phyloP scores from a whole-genome alignment of 1,140 invertebrate species.

The Diachasmimorpha longicaudata region DNA sequence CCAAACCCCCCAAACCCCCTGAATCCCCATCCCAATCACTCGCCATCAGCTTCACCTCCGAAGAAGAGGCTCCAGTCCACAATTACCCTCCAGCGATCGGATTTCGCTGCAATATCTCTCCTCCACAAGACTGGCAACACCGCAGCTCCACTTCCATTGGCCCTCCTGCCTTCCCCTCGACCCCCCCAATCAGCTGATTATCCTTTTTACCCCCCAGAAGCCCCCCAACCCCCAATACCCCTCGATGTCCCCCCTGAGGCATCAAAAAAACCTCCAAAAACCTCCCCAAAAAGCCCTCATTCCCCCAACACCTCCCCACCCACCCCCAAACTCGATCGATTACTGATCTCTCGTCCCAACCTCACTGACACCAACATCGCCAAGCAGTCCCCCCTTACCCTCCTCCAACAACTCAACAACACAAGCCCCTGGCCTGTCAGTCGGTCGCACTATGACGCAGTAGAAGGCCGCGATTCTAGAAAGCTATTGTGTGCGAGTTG shows the following conservation, averaged over 20 bases:
- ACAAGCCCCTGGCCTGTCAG: constrained; percentile 44
- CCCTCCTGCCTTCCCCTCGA: background rate
- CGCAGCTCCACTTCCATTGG: background rate
- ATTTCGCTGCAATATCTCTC: too few relatives aligned
- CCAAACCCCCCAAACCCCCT: too few relatives aligned
- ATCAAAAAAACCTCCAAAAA: background rate
- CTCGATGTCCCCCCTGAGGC: background rate
- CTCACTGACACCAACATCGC: background rate
- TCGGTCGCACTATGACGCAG: constrained; percentile 57
- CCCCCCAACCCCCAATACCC: too few relatives aligned
- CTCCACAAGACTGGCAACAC: background rate
- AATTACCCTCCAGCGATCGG: too few relatives aligned
- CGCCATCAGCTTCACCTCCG: too few relatives aligned
- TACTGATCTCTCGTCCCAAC: background rate
- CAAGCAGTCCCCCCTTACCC: too few relatives aligned
- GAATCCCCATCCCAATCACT: too few relatives aligned
- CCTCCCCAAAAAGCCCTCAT: background rate
- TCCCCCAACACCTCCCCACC: too few relatives aligned
- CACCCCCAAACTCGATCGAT: constrained; percentile 4
- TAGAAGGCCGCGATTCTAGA: constrained; percentile 39
- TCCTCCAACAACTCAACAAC: constrained; percentile 13
- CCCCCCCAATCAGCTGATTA: constrained; percentile 31
- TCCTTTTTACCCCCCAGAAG: constrained; percentile 22
- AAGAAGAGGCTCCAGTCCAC: too few relatives aligned
- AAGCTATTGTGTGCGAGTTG: background rate